Percentiles rank a stretch among this genome's conserved stretches.
phyloP scores from a whole-genome alignment of 2,113 vertebrate species.

The Apteryx owenii region DNA sequence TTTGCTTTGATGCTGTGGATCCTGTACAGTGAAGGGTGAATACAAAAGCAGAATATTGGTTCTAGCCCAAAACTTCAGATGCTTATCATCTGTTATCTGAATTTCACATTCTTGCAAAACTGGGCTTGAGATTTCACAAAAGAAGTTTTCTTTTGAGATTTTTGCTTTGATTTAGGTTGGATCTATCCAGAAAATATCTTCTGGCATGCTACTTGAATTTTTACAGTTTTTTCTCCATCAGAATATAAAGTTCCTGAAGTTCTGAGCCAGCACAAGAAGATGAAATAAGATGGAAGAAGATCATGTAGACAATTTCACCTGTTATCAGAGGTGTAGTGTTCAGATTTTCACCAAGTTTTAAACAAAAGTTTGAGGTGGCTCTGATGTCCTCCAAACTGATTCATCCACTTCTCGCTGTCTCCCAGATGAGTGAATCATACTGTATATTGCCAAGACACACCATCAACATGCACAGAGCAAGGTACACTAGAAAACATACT shows the following conservation, averaged over 20 bases:
- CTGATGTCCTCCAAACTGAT: not conserved
- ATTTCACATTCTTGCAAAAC: slow-evolving; percentile 12
- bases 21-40: not conserved
- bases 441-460: not conserved
- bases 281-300: not conserved
- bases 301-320: not conserved
- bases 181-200: not conserved
- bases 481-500: not conserved
- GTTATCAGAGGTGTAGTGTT: not conserved
- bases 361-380: not conserved
- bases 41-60: not conserved
- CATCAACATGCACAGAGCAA: not conserved
- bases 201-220: not conserved
- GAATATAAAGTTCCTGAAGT: slow-evolving; percentile 5
- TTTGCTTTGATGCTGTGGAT: not conserved
- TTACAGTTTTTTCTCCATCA: not conserved
- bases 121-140: not conserved
- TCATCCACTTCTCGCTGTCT: slow-evolving; percentile 12
- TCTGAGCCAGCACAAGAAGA: not conserved
- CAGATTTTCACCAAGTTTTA: slow-evolving; percentile 7
- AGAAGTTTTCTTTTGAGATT: slow-evolving; percentile 5
- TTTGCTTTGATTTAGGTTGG: slow-evolving; percentile 22
- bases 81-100: not conserved
- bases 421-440: not conserved
- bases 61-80: not conserved